phyloP scores from a whole-genome alignment of 2,797 vertebrate species.

The Meda fulgida region DNA sequence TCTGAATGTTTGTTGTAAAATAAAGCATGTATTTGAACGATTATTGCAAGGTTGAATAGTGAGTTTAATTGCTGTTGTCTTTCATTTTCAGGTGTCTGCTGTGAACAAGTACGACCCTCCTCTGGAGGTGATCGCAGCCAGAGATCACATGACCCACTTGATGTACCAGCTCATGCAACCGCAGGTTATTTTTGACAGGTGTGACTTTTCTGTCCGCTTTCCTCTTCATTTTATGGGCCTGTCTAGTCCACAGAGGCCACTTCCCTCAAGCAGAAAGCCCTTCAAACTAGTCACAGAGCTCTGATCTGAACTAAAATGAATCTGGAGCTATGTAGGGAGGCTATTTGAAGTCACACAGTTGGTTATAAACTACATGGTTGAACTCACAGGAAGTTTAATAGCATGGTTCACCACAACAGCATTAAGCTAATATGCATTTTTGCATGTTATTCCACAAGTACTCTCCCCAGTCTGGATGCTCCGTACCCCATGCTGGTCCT shows the following conservation, averaged over 20 bases:
- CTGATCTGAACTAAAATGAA: conserved; percentile 4
- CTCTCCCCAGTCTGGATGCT: conserved; percentile 78
- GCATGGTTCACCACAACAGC: background rate
- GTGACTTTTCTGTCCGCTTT: conserved; percentile 32
- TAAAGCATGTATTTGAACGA: background rate
- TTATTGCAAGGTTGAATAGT: background rate
- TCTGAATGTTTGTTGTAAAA: background rate
- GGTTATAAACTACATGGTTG: background rate
- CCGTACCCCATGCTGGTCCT: conserved; percentile 92
- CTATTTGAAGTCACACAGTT: conserved; percentile 1
- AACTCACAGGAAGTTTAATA: conserved; percentile 10
- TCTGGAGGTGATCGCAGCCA: conserved; percentile 84
- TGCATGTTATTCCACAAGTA: conserved; percentile 70
- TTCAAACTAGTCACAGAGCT: background rate
- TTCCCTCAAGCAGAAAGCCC: background rate
- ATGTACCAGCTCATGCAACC: conserved; percentile 83
- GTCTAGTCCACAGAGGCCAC: background rate
- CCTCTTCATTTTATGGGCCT: background rate
- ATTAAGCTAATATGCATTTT: conserved; percentile 21
- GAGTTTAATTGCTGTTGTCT: conserved; percentile 26
- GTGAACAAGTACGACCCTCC: conserved; percentile 88
- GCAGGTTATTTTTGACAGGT: conserved; percentile 90
- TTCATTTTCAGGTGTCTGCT: conserved; percentile 80
- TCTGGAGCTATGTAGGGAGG: background rate
- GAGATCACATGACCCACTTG: conserved; percentile 86